phyloP scores from a whole-genome alignment of 2,797 vertebrate genomes.

The Smutsia temminckii region DNA sequence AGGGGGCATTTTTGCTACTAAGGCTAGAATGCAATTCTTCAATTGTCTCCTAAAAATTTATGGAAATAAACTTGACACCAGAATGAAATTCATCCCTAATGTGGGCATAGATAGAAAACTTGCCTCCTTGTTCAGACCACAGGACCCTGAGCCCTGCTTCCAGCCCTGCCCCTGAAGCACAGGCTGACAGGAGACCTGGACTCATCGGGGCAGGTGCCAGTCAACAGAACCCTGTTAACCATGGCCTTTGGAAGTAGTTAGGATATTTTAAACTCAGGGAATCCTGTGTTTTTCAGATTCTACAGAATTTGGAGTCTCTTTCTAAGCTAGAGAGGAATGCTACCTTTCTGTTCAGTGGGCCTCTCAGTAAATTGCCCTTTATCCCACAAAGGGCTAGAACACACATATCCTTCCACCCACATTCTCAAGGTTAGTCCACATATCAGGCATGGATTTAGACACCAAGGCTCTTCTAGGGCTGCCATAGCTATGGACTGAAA shows the following conservation, averaged over 20 bases:
- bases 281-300: neutral
- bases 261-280: neutral
- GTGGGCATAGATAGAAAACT: neutral
- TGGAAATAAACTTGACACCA: neutral
- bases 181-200: neutral
- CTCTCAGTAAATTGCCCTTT: neutral
- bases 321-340: neutral
- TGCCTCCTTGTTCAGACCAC: neutral
- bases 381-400: neutral
- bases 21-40: neutral
- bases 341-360: neutral
- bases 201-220: neutral
- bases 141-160: neutral
- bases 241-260: neutral
- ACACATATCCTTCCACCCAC: neutral
- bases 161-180: neutral
- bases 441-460: neutral
- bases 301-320: neutral
- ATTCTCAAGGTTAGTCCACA: neutral
- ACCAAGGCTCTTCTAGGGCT: neutral
- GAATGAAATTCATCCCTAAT: neutral
- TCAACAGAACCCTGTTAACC: neutral
- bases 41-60: neutral
- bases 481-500: neutral
- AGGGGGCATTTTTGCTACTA: neutral